Evolutionary conservation across 2,113 vertebrate species (phyloP), one percentile per base, ranked within the genome.

Genomic region (Gambusia affinis): DNA sequence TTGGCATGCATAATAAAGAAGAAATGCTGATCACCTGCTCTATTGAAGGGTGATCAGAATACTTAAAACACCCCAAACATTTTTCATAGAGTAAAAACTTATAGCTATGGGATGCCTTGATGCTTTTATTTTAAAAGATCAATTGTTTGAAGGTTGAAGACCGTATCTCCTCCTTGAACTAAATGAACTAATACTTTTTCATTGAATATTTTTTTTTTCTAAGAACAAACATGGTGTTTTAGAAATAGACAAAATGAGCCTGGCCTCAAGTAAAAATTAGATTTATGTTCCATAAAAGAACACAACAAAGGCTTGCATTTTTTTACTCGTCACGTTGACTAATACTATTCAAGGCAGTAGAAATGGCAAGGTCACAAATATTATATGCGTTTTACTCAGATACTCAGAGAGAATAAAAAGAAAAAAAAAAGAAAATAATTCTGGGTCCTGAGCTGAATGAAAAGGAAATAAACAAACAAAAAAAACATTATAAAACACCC

Each of bases 161-260:
- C 65, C n/a, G 14, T 8, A 47, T 68, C 44, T 19, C 44, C 47
- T 73, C 37, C 29, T 74, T 64, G 65, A 33, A 68, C 1, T n/a
- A 33, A 64, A 2, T 35, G 35, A 35, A 35, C 35, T 37, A 37
- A 37, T 29, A 24, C 67, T 28, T 28, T 81, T n/a, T 61, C 22
- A 24, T 14, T 30, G n/a, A 71, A 31, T 61, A 24, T 57, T 67
- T 70, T 39, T 65, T 27, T 65, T 27, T 37, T 37, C 2, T 54
- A 69, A 37, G 30, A 51, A 63, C 31, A 10, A 51, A 22, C 28
- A 1, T n/a, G 30, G 11, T 35, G 19, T n/a, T 30, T n/a, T 54
- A 17, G 51, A 37, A 60, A 57, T 37, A 37, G 35, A 12, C 35
- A 37, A 37, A 37, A 35, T 31, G 12, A 70, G 30, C 51, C 24